Percentiles rank a stretch among this genome's conserved stretches.
These are phyloP conservation scores for Herpetotheres cachinnans DNA, from an alignment of 2,113 vertebrate species.

Conservation along the genomic window DNA sequence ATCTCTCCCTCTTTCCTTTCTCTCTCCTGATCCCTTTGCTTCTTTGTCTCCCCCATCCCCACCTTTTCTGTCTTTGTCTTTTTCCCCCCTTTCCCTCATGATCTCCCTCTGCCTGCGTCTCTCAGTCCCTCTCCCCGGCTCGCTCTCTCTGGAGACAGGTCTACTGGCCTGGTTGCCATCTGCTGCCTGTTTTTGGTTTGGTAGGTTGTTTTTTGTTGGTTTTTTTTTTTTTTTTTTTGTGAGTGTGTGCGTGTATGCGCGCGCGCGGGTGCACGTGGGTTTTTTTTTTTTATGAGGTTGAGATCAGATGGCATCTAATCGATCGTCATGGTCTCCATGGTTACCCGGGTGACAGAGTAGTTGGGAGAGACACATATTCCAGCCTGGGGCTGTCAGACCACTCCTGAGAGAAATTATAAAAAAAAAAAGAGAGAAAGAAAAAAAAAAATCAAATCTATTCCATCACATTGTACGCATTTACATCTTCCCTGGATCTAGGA, in stretches of 20 bases:
- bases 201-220: background rate
- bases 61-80: constrained; percentile 13
- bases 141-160: constrained; percentile 75
- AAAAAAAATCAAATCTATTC: constrained; percentile 46
- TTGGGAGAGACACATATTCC: constrained; percentile 78
- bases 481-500: constrained; percentile 50
- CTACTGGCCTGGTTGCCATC: constrained; percentile 84
- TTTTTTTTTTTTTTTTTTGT: background rate
- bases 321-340: constrained; percentile 87
- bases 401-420: constrained; percentile 64
- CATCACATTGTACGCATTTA: constrained; percentile 60
- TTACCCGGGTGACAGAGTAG: constrained; percentile 85
- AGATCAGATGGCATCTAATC: constrained; percentile 88
- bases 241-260: background rate
- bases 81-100: background rate
- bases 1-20: background rate
- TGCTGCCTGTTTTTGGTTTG: constrained; percentile 71
- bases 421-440: background rate
- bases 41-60: background rate
- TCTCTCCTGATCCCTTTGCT: background rate
- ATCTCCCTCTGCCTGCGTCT: background rate
- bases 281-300: constrained; percentile 81
- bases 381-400: constrained; percentile 78
- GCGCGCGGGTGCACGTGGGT: background rate
- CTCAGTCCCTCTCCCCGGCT: constrained; percentile 48